A percentile compares a stretch with the other conserved stretches of the same genome.
Conservation (phyloP, 1,140 invertebrate species). For the Sinella curviseta region DNA sequence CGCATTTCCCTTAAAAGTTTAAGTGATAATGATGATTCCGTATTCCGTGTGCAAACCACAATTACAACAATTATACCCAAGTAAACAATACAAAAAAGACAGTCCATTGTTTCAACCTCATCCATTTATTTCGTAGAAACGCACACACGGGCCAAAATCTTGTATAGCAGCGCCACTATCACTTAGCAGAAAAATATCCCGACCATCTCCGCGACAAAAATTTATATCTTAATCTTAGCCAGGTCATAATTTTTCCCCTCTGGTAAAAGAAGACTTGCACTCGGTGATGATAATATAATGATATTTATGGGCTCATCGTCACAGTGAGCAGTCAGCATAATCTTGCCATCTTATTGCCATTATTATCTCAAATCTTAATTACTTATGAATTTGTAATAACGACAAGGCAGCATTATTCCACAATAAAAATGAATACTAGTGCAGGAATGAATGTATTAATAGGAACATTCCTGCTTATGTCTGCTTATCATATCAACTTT, state of each 20-base stretch:
- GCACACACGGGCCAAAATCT: too few relatives aligned
- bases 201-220: neutral
- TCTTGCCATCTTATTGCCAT: slow-evolving; percentile 13
- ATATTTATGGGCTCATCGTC: slow-evolving; percentile 23
- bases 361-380: slow-evolving; percentile 23
- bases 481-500: neutral
- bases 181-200: too few relatives aligned
- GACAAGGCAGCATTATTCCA: neutral
- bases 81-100: neutral
- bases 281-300: neutral
- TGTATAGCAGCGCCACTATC: too few relatives aligned
- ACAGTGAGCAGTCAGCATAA: slow-evolving; percentile 5
- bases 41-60: neutral
- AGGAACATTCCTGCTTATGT: neutral
- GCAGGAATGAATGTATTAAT: too few relatives aligned
- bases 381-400: slow-evolving; percentile 23
- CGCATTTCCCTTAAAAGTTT: too few relatives aligned
- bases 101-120: neutral
- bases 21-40: neutral
- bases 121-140: too few relatives aligned
- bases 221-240: slow-evolving; percentile 10
- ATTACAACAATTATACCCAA: neutral
- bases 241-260: slow-evolving; percentile 9
- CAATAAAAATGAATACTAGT: too few relatives aligned
- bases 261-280: neutral